Evolutionary conservation across 1,140 invertebrate species (phyloP).

Genomic region (Belonocnema kinseyi): DNA sequence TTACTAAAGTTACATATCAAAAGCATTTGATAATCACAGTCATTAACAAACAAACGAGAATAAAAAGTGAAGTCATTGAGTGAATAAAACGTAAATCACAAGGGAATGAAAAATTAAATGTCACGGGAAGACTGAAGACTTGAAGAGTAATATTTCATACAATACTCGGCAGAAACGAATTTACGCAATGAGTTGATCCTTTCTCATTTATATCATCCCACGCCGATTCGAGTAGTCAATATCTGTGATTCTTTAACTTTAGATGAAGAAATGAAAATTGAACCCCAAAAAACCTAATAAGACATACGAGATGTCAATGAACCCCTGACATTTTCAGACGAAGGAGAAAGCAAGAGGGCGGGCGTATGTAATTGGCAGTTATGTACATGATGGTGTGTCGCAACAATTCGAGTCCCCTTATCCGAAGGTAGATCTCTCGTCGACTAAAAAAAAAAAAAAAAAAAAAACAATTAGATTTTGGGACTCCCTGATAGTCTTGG

Average conservation of each 20-base stretch:
- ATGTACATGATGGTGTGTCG: constrained; percentile 57
- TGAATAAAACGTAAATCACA: background rate
- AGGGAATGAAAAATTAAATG: background rate
- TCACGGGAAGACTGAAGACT: background rate
- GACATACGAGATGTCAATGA: constrained; percentile 59
- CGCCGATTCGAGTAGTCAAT: background rate
- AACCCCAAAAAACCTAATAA: constrained; percentile 36
- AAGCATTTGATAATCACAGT: no score
- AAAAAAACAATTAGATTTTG: background rate
- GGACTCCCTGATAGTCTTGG: no score
- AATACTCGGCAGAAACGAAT: background rate
- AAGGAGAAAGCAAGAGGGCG: constrained; percentile 66
- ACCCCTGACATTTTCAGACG: constrained; percentile 69
- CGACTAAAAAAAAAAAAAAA: constrained; percentile 26
- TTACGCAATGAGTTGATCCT: background rate
- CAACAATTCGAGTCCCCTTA: constrained; percentile 46
- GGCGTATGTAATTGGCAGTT: constrained; percentile 61
- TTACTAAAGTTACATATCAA: no score
- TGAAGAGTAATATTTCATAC: background rate
- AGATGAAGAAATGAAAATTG: background rate
- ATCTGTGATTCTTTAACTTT: background rate
- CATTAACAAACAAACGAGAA: no score
- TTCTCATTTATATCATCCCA: background rate
- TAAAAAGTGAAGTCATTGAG: background rate
- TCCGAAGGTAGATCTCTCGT: constrained; percentile 52